phyloP scores from a whole-genome alignment of 2,797 vertebrate species.

The Heteromormyrus szaboi region DNA sequence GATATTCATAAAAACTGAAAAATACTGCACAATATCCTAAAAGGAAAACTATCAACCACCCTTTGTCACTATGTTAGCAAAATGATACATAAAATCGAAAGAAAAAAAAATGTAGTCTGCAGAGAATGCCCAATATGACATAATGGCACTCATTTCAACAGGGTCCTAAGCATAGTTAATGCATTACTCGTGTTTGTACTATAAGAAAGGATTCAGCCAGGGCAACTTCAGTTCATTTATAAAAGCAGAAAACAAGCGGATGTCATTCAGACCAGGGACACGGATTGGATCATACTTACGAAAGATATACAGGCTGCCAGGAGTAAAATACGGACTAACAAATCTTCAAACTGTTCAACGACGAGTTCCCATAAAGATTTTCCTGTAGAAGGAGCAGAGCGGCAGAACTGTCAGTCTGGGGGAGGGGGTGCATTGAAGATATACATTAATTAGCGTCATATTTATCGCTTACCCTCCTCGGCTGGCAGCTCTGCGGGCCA shows the following conservation, averaged over 20 bases:
- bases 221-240: not conserved
- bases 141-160: not conserved
- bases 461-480: slow-evolving; percentile 78
- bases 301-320: slow-evolving; percentile 98
- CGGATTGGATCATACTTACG: slow-evolving; percentile 73
- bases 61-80: not conserved
- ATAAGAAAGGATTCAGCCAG: not conserved
- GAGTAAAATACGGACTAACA: slow-evolving; percentile 95
- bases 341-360: slow-evolving; percentile 95
- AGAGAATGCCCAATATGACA: not conserved
- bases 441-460: not conserved
- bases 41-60: not conserved
- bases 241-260: not conserved
- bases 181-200: not conserved
- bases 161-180: not conserved
- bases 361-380: slow-evolving; percentile 94
- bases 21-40: not conserved
- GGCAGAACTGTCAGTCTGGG: slow-evolving; percentile 12
- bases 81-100: not conserved
- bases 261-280: not conserved
- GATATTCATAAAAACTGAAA: not conserved
- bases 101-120: not conserved
- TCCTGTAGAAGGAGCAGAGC: slow-evolving; percentile 60
- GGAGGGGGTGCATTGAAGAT: not conserved
- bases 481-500: slow-evolving; percentile 80